Base-by-base conservation (phyloP, 2,888 invertebrate species). In the Microplitis manilae region DNA sequence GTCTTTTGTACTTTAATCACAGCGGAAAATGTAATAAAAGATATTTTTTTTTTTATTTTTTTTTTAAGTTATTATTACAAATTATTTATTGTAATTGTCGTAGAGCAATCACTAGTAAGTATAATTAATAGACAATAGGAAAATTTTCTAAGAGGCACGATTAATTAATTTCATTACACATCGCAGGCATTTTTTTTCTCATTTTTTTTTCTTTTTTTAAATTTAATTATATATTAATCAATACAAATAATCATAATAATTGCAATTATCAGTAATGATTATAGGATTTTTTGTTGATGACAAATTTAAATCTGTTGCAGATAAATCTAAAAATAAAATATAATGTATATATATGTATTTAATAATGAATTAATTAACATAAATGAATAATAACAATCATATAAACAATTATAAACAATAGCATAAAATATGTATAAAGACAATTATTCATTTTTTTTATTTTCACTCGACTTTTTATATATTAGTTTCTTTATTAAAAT, bases 401-500 rank as follows among this genome's bases (percentile, higher is more conserved):
- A 71, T 61, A 61, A 71, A 71, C 71, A 71, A 30, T 71, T 71
- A 59, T 71, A 71, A 71, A 71, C 60, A 71, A 38, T 71, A 71
- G 71, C 62, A 17, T 61, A 71, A 71, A 71, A 71, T 62, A 71
- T 40, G 15, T 41, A 71, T 71, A 73, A 73, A 73, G 64, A 73
- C 38, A 67, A 39, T 71, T 20, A 61, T 30, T 40, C 41, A 69
- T 61, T 75, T 75, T 68, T 17, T 59, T 59, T 69, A 65, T 39
- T 13, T 69, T 13, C 40, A 38, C 38, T 70, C 50, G 20, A 39
- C 59, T 60, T 39, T 40, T 38, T 83, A 30, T 84, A 86, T 82
- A 86, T 88, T 86, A 85, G 85, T 87, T 85, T 85, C 83, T 85
- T 83, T 82, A 62, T 62, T 85, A 85, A 86, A 87, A 83, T 87